Conservation (phyloP, 2,888 invertebrate species). For the Pseudococcus jackbeardsleyi region DNA sequence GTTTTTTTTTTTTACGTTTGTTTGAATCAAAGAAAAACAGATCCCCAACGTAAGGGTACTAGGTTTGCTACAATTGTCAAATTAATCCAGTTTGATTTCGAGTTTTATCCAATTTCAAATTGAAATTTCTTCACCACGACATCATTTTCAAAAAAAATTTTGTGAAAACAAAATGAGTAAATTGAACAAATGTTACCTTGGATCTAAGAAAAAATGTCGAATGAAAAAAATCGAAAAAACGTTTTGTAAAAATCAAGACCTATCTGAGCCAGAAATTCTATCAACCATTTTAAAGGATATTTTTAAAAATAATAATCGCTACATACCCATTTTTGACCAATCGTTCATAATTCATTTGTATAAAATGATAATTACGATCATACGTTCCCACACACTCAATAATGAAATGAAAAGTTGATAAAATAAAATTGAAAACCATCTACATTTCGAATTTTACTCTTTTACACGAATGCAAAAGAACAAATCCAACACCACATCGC, state of each 20-base stretch:
- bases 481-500: constrained; percentile 18
- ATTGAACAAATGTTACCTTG: too few species aligned
- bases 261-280: neutral
- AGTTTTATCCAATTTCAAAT: too few species aligned
- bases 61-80: too few species aligned
- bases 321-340: neutral
- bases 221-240: neutral
- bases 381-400: neutral
- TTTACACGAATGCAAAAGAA: neutral
- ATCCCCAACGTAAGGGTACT: too few species aligned
- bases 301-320: neutral
- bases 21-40: too few species aligned
- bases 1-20: too few species aligned
- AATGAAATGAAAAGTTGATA: neutral
- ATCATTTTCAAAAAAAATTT: too few species aligned
- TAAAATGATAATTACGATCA: too few species aligned
- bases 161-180: too few species aligned
- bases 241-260: neutral
- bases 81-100: too few species aligned
- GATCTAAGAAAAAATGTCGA: too few species aligned
- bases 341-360: neutral
- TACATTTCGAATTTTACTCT: neutral
- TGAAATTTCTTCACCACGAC: too few species aligned
- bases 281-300: neutral
- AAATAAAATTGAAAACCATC: neutral